Percentiles rank a stretch among this genome's conserved stretches.
These are phyloP conservation scores for Leptinotarsa tumamoca DNA, from an alignment of 2,888 invertebrate genomes.

Conservation along the genomic window DNA sequence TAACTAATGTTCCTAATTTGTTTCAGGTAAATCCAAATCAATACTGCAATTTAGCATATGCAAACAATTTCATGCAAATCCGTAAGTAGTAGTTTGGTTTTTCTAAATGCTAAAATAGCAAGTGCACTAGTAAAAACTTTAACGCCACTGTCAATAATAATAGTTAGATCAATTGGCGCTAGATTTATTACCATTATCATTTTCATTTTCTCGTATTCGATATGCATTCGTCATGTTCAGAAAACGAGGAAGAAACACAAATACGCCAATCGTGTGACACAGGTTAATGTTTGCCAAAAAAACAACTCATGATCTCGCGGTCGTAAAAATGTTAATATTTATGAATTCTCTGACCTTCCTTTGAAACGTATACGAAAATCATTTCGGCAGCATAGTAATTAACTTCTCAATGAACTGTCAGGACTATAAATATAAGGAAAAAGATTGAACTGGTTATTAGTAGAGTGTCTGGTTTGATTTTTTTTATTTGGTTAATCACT, in stretches of 20 bases:
- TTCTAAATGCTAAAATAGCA: neutral
- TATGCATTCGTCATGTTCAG: neutral
- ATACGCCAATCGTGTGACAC: neutral
- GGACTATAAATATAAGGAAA: neutral
- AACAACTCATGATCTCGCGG: conserved; percentile 7
- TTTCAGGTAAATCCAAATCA: conserved; percentile 6
- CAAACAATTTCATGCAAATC: neutral
- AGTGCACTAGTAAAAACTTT: too few relatives aligned
- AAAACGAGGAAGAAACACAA: conserved; percentile 11
- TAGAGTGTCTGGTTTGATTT: neutral
- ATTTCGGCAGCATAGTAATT: conserved; percentile 13
- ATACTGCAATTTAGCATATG: neutral
- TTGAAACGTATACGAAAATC: neutral
- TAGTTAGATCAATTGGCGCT: too few relatives aligned
- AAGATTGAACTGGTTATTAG: neutral
- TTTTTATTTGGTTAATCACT: too few relatives aligned
- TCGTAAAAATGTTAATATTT: conserved; percentile 13
- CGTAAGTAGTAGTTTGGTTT: neutral
- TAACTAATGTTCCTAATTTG: neutral
- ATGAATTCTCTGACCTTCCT: conserved; percentile 17
- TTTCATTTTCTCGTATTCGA: neutral
- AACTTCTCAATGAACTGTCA: conserved; percentile 8
- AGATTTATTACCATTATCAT: too few relatives aligned
- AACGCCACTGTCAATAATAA: too few relatives aligned
- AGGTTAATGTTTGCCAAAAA: conserved; percentile 14